Conservation (phyloP, 2,797 vertebrate genomes). For the Picus viridis region DNA sequence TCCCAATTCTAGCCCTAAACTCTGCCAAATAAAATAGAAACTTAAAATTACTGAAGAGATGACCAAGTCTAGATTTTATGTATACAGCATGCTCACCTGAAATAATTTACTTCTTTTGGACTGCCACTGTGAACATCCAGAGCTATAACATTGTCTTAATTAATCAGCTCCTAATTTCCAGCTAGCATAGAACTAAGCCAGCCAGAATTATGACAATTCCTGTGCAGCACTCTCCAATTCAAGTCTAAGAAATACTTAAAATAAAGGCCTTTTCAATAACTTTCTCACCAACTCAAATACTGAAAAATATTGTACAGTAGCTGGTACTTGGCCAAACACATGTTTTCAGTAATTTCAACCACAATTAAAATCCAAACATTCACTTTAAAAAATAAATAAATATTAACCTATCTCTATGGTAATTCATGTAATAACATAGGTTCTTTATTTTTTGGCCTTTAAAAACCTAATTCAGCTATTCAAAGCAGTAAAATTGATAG, state of each 20-base stretch:
- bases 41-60: neutral
- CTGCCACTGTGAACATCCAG: neutral
- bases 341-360: neutral
- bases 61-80: neutral
- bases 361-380: conserved; percentile 9
- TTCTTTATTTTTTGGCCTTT: neutral
- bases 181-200: neutral
- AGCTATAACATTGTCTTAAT: neutral
- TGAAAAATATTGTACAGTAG: neutral
- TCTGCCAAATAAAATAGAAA: neutral
- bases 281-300: neutral
- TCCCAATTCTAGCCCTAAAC: neutral
- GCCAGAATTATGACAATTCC: neutral
- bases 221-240: neutral
- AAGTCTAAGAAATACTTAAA: neutral
- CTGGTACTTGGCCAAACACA: neutral
- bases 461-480: neutral
- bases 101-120: neutral
- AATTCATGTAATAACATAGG: neutral
- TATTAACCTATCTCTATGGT: neutral
- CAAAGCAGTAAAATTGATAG: neutral
- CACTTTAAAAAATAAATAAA: conserved; percentile 2
- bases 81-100: neutral
- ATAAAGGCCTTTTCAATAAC: neutral
- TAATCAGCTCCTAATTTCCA: neutral